These are phyloP conservation scores for Noturus placidus DNA, from an alignment of 2,113 vertebrate species.

Conservation along the genomic window DNA sequence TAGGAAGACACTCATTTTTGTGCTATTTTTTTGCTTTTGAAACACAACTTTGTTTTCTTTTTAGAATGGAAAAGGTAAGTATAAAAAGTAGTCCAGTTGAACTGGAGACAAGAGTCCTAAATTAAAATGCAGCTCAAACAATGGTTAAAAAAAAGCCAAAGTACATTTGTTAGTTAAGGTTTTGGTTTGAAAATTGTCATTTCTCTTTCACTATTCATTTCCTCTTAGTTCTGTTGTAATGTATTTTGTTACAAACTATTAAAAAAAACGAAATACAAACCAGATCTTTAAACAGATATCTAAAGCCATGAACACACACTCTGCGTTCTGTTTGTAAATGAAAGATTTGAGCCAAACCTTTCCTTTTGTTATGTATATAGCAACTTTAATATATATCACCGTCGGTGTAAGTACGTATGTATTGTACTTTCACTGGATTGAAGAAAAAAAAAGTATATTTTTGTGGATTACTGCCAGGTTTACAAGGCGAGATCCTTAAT, in stretches of 20 bases:
- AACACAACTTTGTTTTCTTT: slow-evolving; percentile 11
- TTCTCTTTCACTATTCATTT: slow-evolving; percentile 83
- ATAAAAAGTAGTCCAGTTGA: slow-evolving; percentile 81
- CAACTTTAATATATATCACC: slow-evolving; percentile 87
- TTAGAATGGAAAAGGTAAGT: slow-evolving; percentile 59
- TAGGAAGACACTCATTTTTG: slow-evolving; percentile 19
- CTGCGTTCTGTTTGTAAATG: slow-evolving; percentile 91
- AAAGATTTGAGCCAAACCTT: slow-evolving; percentile 95
- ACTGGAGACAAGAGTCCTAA: slow-evolving; percentile 85
- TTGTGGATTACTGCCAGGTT: slow-evolving; percentile 97
- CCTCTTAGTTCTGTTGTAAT: slow-evolving; percentile 72
- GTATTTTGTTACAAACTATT: slow-evolving; percentile 80
- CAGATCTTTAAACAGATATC: slow-evolving; percentile 85
- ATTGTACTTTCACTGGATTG: slow-evolving; percentile 90
- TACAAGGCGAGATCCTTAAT: slow-evolving; percentile 90
- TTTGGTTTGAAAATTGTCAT: slow-evolving; percentile 81
- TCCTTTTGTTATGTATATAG: slow-evolving; percentile 90
- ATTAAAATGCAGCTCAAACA: slow-evolving; percentile 87
- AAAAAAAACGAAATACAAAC: slow-evolving; percentile 82
- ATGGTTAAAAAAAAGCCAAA: slow-evolving; percentile 94
- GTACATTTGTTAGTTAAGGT: slow-evolving; percentile 85
- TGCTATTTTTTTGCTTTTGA: not conserved
- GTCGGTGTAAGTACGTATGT: slow-evolving; percentile 90
- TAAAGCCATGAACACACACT: slow-evolving; percentile 99
- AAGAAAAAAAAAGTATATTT: slow-evolving; percentile 91